Evolutionary conservation across 1,140 invertebrate genomes (phyloP), one percentile per base, ranked within the genome.

Genomic region (Physella acuta): DNA sequence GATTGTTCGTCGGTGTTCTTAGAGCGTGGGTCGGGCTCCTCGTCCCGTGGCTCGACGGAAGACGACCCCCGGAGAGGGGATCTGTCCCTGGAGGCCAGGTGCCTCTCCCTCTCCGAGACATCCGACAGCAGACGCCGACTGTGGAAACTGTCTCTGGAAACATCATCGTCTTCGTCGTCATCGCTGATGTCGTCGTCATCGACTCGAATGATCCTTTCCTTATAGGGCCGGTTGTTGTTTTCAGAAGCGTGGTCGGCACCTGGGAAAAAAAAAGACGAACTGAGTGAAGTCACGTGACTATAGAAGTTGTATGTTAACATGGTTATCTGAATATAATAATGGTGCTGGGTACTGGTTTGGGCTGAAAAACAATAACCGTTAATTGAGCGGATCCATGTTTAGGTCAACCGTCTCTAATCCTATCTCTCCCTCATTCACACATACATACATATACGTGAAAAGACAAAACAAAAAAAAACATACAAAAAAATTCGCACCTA

Each of bases 121-220:
- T 53, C 51, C 33, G 30, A 3, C 2, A 17, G 1, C 2, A 67
- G 53, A 1, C 52, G 51, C 16, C 51, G 20, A 26, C 56, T 55
- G 11, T 67, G 51, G 30, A 67, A 67, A 37, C 64, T 67, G 30
- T 55, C 53, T 36, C 51, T 67, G 31, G 64, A 56, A 3, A 5
- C 53, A n/a, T 56, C 64, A 20, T 67, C 64, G 11, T 67, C 52
- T 5, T 67, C 64, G 26, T 65, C 62, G 26, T 65, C 62, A 16
- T 67, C 52, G 17, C 52, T 26, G n/a, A 49, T 39, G 24, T 67
- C 64, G 26, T 67, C 64, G 2, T 67, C 64, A 30, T 67, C 64
- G n/a, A 67, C 64, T 1, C 64, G 64, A 3, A 67, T 67, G 34
- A 67, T 67, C 2, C 64, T 4, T 31, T 67, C 64, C 49, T 67